Conservation (phyloP, 2,888 invertebrate genomes). For the Cremastobaeus sp. region DNA sequence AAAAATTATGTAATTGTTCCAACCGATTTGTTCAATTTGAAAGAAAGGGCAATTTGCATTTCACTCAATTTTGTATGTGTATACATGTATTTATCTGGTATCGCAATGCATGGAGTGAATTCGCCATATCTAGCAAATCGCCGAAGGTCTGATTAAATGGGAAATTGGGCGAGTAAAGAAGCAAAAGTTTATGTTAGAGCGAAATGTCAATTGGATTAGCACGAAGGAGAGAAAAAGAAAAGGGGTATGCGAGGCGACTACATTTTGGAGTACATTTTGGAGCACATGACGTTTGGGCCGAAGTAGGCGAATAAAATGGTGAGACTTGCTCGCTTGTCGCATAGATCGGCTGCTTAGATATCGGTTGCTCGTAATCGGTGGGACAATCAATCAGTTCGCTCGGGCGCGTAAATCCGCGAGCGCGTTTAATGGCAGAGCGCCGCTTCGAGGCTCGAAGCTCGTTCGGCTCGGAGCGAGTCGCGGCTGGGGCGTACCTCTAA, state of each 20-base stretch:
- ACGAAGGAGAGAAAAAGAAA: neutral
- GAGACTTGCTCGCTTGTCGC: neutral
- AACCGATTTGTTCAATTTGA: too few relatives aligned
- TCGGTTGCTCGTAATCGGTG: too few relatives aligned
- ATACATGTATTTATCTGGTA: too few relatives aligned
- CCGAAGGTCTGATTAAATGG: too few relatives aligned
- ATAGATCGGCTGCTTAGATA: neutral
- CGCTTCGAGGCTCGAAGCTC: neutral
- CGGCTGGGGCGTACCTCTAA: slow-evolving; percentile 45
- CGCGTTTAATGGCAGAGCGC: neutral
- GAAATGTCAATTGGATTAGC: too few relatives aligned
- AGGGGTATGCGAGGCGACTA: neutral
- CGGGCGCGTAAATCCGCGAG: neutral
- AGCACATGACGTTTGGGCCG: neutral
- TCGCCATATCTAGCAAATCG: too few relatives aligned
- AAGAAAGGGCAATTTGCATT: too few relatives aligned
- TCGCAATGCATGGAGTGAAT: too few relatives aligned
- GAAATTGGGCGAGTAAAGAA: too few relatives aligned
- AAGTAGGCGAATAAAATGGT: neutral
- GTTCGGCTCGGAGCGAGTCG: neutral
- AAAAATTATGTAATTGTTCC: neutral
- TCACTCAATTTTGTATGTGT: too few relatives aligned
- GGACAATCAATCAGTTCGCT: too few relatives aligned
- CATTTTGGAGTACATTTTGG: neutral
- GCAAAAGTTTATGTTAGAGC: too few relatives aligned